Evolutionary conservation across 2,113 vertebrate genomes (phyloP).

Genomic region (Typhlomys cinereus): DNA sequence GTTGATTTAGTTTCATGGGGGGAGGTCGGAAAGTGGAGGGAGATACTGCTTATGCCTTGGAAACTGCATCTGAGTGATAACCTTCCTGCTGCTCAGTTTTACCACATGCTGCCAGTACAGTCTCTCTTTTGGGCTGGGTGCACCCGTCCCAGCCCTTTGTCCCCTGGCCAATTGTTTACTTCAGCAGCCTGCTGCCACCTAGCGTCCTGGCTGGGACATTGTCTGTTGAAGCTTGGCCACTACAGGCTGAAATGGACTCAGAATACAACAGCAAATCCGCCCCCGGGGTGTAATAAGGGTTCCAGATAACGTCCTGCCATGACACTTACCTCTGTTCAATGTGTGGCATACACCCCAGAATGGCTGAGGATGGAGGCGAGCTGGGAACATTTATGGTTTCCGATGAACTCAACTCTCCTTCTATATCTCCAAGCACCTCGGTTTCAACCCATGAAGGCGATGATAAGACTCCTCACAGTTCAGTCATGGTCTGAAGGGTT

Average conservation of each 20-base stretch:
- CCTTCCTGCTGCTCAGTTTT: background rate
- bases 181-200: constrained; percentile 74
- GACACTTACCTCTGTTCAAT: background rate
- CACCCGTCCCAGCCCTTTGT: background rate
- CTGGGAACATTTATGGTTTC: background rate
- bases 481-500: background rate
- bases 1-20: background rate
- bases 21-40: background rate
- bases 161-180: constrained; percentile 34
- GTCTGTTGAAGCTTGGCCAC: background rate
- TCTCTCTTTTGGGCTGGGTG: background rate
- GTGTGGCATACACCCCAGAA: background rate
- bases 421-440: background rate
- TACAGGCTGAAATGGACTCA: background rate
- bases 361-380: background rate
- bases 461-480: background rate
- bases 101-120: background rate
- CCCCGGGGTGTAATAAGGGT: fast-evolving
- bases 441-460: background rate
- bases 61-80: background rate
- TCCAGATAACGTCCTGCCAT: too few species aligned
- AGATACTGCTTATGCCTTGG: background rate
- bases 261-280: background rate
- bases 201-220: constrained; percentile 26
- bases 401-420: constrained; percentile 11